These are phyloP conservation scores for Murina feae DNA, from an alignment of 2,113 vertebrate genomes.

Conservation along the genomic window DNA sequence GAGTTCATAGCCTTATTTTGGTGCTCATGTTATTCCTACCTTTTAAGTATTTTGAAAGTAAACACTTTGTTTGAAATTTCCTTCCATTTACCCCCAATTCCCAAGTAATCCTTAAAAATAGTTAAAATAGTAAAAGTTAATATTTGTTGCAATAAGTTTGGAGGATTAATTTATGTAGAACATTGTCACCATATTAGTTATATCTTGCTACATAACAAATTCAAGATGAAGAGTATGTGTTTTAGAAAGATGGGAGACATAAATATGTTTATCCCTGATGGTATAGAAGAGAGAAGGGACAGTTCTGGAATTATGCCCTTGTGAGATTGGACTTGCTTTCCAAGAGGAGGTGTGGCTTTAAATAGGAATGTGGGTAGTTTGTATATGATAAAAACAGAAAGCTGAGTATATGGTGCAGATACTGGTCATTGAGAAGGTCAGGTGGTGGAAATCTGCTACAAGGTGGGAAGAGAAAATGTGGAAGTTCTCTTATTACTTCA, in stretches of 20 bases:
- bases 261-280: background rate
- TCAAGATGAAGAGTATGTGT: background rate
- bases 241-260: slow-evolving; percentile 13
- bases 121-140: background rate
- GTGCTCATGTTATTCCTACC: background rate
- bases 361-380: background rate
- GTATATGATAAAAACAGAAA: background rate
- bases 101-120: background rate
- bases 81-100: background rate
- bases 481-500: background rate
- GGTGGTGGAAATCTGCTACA: background rate
- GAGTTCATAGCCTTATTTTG: background rate
- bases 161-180: background rate
- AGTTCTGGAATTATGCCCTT: background rate
- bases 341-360: background rate
- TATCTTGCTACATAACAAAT: background rate
- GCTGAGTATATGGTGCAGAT: background rate
- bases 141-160: background rate
- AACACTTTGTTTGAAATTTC: background rate
- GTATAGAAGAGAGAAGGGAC: background rate
- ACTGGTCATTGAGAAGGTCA: background rate
- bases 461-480: background rate
- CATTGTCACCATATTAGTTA: background rate
- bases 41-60: background rate
- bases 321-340: background rate